Base-by-base conservation (phyloP, 2,888 invertebrate species). In the Merodon equestris region DNA sequence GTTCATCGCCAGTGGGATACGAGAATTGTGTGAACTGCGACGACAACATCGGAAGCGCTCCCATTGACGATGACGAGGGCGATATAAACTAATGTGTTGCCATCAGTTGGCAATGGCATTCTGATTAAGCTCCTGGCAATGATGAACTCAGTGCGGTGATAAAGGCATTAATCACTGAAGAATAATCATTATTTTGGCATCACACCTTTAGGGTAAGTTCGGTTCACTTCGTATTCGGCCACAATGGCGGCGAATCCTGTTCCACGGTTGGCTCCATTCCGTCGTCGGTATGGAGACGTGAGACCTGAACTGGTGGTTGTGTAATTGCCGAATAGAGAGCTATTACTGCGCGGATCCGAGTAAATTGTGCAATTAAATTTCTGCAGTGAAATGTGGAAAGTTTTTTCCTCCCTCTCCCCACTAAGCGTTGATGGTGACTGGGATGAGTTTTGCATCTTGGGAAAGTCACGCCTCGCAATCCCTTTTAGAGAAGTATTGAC, bases 81-180 rank as follows among this genome's bases (percentile, higher is more conserved):
- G 79, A 81, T 81, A 81, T 74, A 87, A 88, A 88, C 86, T 86
- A 88, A 88, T 88, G 87, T 84, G 83, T 83, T 84, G 84, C 86
- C 88, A 87, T 88, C 88, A 87, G 87, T 85, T 84, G 86, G 85
- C 84, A 86, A 87, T 86, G 87, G 85, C 86, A 87, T 87, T 86
- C 85, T 87, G 87, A 88, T 87, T 87, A 87, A 87, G 87, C 87
- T 87, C 84, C 85, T 85, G 85, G 86, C 87, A 85, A 85, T 85
- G 86, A 87, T 88, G 87, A 88, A 88, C 87, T 88, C 86, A 84
- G 85, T 87, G 87, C 84, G 87, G 88, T 88, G 87, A 88, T 88
- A 88, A 88, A 87, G 86, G 81, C 86, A 88, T 88, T 88, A 86
- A 88, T 88, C 87, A 87, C 85, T 82, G 83, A 84, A 84, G 87